Evolutionary conservation across 2,797 vertebrate genomes (phyloP), one percentile per base, ranked within the genome.

Genomic region (Micromesistius poutassou): DNA sequence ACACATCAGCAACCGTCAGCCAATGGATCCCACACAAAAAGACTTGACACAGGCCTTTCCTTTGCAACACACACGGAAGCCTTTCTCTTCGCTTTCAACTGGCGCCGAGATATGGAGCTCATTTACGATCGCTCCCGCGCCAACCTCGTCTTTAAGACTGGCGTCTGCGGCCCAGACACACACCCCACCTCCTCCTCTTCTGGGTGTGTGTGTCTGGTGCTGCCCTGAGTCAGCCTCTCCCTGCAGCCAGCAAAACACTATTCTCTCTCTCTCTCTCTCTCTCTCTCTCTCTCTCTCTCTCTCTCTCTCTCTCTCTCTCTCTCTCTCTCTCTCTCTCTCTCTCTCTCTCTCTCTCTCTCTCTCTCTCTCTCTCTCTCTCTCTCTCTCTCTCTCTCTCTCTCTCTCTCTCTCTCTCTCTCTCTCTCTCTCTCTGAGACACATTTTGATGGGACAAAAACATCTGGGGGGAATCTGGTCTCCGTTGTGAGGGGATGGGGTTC

Each of bases 21-120:
- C 36, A 42, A 81, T 72, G 80, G 82, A 88, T 85, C 68, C 7
- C 80, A 78, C 75, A 78, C 77, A 83, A 70, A n/a, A 16, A 1
- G 13, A 3, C 78, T 82, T 68, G 19, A 25, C 0, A 12, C 83
- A 74, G 83, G 79, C 80, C 72, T 28, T 46, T 1, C 75, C 46
- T 2, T 7, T 71, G 33, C 71, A 73, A 62, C 77, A n/a, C 19
- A n/a, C 74, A 19, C 87, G 85, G 75, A 73, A 86, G 78, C 62
- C 79, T 76, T 76, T 35, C 66, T 3, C 33, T 74, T 77, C 75
- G 81, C 86, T 89, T 91, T 89, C 10, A 89, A 87, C 80, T 84
- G 40, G 30, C 35, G 75, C 80, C 30, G 55, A 86, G 80, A 89
- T 79, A 71, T 80, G 82, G 76, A 82, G 46, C 84, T 80, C 73